phyloP scores from a whole-genome alignment of 1,140 invertebrate species.

The Andricus grossulariae region DNA sequence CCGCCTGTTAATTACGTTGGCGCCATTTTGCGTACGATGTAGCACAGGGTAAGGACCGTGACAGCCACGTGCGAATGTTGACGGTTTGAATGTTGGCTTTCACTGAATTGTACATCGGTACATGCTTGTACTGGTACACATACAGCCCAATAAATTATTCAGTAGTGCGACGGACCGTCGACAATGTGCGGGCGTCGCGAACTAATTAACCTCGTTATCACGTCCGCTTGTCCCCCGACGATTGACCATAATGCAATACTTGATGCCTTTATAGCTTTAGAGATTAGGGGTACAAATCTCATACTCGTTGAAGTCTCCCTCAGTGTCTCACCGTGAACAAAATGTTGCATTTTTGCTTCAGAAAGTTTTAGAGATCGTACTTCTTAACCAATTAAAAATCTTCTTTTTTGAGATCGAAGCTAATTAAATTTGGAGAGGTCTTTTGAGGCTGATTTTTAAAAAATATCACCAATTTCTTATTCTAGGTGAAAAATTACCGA shows the following conservation, averaged over 20 bases:
- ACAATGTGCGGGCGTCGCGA: slow-evolving; percentile 33
- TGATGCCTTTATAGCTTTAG: background rate
- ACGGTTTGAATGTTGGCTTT: slow-evolving; percentile 17
- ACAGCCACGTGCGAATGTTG: slow-evolving; percentile 28
- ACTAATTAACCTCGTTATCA: slow-evolving; percentile 50
- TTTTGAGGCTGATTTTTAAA: no score
- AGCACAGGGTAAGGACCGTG: slow-evolving; percentile 19
- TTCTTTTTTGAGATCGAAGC: no score
- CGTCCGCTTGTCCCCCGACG: slow-evolving; percentile 29
- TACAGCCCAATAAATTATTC: slow-evolving; percentile 49
- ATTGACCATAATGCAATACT: slow-evolving; percentile 34
- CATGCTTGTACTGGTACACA: slow-evolving; percentile 32
- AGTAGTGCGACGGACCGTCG: slow-evolving; percentile 29
- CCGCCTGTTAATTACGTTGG: slow-evolving; percentile 35
- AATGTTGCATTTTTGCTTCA: no score
- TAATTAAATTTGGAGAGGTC: no score
- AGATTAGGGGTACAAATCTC: background rate
- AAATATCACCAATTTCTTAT: no score
- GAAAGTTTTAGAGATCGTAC: no score
- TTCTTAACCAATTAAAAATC: no score
- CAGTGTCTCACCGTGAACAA: no score
- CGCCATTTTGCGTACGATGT: slow-evolving; percentile 22
- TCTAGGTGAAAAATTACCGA: no score
- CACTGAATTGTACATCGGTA: slow-evolving; percentile 28
- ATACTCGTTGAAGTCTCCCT: background rate